Conservation (phyloP, 2,113 vertebrate genomes). For the Tricholaema leucomelas region DNA sequence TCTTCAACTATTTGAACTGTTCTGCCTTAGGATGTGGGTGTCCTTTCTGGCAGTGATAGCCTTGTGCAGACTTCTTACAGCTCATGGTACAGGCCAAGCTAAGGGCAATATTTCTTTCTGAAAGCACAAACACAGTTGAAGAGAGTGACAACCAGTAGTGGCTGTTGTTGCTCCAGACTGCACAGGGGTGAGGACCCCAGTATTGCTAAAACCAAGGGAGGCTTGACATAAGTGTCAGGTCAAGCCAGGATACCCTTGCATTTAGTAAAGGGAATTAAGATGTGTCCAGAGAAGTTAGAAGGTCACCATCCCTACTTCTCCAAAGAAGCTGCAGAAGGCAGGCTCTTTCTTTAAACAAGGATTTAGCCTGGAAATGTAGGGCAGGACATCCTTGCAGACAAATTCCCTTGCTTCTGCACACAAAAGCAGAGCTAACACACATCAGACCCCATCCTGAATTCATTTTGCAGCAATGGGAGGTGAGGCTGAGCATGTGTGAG, state of each 20-base stretch:
- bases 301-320: neutral
- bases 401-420: neutral
- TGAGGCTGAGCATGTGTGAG: neutral
- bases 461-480: neutral
- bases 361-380: neutral
- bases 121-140: neutral
- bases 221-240: neutral
- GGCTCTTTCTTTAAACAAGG: neutral
- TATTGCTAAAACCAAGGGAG: neutral
- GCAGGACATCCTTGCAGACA: neutral
- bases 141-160: neutral
- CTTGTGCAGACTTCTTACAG: neutral
- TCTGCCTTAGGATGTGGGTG: neutral
- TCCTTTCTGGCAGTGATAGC: neutral
- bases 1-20: neutral
- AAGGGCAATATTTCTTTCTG: neutral
- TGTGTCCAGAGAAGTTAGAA: neutral
- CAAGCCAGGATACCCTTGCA: neutral
- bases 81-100: neutral
- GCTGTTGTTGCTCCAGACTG: neutral
- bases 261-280: neutral
- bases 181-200: rapidly evolving
- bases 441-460: neutral
- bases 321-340: neutral
- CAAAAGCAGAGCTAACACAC: rapidly evolving